Percentiles rank a stretch among this genome's conserved stretches.
Evolutionary conservation across 92 coral and sea anemone species (phyloP).

Genomic region (Siderastrea siderea): DNA sequence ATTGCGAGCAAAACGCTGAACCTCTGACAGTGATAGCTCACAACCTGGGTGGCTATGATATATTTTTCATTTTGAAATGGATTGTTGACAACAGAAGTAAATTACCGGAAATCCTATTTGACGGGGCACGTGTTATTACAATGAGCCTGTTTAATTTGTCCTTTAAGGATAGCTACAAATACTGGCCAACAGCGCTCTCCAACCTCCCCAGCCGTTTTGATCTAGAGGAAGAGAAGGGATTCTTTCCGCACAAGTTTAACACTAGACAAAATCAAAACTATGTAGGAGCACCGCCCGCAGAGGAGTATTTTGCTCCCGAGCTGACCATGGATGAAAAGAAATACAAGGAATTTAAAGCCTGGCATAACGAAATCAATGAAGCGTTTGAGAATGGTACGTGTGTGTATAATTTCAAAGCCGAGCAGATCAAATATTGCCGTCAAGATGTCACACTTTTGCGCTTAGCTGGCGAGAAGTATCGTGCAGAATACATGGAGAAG

Average conservation of each 20-base stretch:
- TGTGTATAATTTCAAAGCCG: neutral
- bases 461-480: constrained; percentile 7
- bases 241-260: constrained; percentile 16
- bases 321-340: neutral
- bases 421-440: neutral
- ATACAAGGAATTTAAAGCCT: neutral
- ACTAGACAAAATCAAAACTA: constrained; percentile 11
- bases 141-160: neutral
- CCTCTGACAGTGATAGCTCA: constrained; percentile 1
- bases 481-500: neutral
- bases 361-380: neutral
- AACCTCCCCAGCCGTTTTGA: neutral
- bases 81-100: neutral
- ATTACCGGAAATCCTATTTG: neutral
- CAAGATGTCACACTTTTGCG: constrained; percentile 7
- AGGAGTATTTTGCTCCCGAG: neutral
- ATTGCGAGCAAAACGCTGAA: neutral
- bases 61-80: neutral
- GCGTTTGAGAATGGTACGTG: neutral
- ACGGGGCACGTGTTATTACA: neutral
- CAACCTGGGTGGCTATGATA: neutral
- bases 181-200: neutral
- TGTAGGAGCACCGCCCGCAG: neutral
- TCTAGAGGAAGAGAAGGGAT: neutral
- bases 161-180: neutral